Evolutionary conservation across 2,888 invertebrate genomes (phyloP).

Genomic region (Diplolepis rosae): DNA sequence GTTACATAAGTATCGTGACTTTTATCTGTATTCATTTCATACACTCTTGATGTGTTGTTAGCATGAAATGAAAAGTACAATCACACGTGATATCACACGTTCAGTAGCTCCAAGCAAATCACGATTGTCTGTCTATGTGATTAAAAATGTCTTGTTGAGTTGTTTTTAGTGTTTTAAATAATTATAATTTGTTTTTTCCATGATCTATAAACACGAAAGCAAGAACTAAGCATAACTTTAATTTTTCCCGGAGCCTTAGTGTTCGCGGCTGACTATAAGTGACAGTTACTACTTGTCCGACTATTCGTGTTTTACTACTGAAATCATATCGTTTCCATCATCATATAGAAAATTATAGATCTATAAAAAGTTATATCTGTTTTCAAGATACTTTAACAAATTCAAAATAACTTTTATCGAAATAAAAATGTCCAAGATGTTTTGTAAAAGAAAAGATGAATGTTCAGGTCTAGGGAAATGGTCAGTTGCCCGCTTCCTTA

Average conservation of each 20-base stretch:
- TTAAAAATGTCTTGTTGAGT: background rate
- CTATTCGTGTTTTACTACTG: background rate
- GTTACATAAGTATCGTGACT: conserved; percentile 11
- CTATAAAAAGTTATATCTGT: no score
- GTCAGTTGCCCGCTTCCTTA: conserved; percentile 15
- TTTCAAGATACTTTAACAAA: no score
- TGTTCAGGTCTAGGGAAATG: conserved; percentile 10
- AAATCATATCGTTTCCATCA: no score
- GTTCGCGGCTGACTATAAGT: background rate
- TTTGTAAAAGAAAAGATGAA: no score
- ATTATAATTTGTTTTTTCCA: background rate
- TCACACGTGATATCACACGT: conserved; percentile 13
- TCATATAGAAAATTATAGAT: no score
- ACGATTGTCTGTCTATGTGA: background rate
- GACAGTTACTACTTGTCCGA: background rate
- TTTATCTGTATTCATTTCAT: conserved; percentile 18
- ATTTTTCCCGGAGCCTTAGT: background rate
- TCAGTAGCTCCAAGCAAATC: conserved; percentile 9
- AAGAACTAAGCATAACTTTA: background rate
- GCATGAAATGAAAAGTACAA: conserved; percentile 19
- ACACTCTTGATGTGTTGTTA: conserved; percentile 3
- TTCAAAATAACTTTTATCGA: no score
- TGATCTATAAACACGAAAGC: background rate
- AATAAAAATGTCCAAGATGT: no score
- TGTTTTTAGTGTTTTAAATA: background rate